phyloP scores from a whole-genome alignment of 2,113 vertebrate genomes.

The Dissostichus mawsoni region DNA sequence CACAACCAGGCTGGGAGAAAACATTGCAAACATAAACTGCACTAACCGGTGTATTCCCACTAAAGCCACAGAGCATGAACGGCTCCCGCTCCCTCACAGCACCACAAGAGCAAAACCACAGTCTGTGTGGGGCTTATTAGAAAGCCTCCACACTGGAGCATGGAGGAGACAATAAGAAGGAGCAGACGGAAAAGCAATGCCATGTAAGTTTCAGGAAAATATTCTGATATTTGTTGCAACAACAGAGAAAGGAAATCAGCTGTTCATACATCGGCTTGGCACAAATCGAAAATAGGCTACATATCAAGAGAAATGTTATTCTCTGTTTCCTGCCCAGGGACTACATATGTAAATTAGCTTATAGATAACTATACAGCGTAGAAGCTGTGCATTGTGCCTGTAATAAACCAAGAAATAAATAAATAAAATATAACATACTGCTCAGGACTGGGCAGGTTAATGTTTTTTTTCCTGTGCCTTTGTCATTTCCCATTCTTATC shows the following conservation, averaged over 20 bases:
- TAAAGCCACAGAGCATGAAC: slow-evolving; percentile 63
- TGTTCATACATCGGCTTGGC: slow-evolving; percentile 1
- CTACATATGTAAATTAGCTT: too few relatives aligned
- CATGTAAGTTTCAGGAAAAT: slow-evolving; percentile 22
- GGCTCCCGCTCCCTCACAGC: slow-evolving; percentile 47
- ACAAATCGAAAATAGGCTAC: neutral
- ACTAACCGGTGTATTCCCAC: slow-evolving; percentile 56
- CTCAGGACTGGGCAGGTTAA: neutral
- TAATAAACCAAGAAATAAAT: too few relatives aligned
- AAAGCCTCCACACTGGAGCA: slow-evolving; percentile 43
- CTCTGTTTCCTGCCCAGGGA: too few relatives aligned
- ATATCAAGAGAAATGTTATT: neutral
- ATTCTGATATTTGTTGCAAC: slow-evolving; percentile 36
- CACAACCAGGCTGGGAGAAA: slow-evolving; percentile 15
- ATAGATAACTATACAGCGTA: too few relatives aligned
- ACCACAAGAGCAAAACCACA: slow-evolving; percentile 24
- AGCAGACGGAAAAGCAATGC: slow-evolving; percentile 5
- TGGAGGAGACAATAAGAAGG: neutral
- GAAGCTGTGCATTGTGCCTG: too few relatives aligned
- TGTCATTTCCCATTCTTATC: neutral
- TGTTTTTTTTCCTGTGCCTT: neutral
- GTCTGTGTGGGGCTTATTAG: slow-evolving; percentile 55
- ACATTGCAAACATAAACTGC: slow-evolving; percentile 41
- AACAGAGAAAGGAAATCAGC: slow-evolving; percentile 11
- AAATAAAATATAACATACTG: neutral